Evolutionary conservation across 2,797 vertebrate species (phyloP), one percentile per base, ranked within the genome.

Genomic region (Lemur catta): DNA sequence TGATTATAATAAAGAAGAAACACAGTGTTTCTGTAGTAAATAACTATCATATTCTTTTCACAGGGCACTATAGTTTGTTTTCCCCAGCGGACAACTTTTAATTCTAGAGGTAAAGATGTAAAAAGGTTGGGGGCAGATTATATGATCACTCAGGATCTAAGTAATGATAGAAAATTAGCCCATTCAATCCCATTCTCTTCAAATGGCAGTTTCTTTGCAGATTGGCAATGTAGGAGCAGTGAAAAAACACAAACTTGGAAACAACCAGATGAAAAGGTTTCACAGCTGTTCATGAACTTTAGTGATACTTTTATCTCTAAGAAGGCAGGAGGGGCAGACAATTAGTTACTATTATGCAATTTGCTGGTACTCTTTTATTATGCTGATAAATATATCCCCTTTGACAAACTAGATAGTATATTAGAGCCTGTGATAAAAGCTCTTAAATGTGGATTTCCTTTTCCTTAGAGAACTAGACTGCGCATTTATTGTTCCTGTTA

Each of bases 391-490:
- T 85, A 94, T 74, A 90, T 80, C 57, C 74, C 14, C 15, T 97
- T 72, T 88, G 90, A 93, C 52, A 96, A 91, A 94, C 55, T 78
- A 84, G 72, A 95, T 48, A 86, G 46, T 94, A 20, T 94, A 78
- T 87, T 85, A 92, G 22, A 95, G 81, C 11, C 35, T 78, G 10
- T 67, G 81, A 84, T 92, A n/a, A 95, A 97, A 97, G 86, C 87
- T 96, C 74, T 96, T 94, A 97, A 95, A 86, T 72, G 61, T 94
- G 84, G 12, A 78, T 96, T 95, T 96, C 28, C 38, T 85, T 94
- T 93, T 93, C 95, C 90, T 90, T 30, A 74, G 89, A 71, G 88
- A 96, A 85, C 15, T n/a, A 85, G 38, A 93, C n/a, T 79, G 74
- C 14, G 85, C 69, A 95, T 92, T 94, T 92, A 84, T 71, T 93